A percentile compares a stretch with the other conserved stretches of the same genome.
These are phyloP conservation scores for Galleria mellonella DNA, from an alignment of 1,140 invertebrate genomes.

Conservation along the genomic window DNA sequence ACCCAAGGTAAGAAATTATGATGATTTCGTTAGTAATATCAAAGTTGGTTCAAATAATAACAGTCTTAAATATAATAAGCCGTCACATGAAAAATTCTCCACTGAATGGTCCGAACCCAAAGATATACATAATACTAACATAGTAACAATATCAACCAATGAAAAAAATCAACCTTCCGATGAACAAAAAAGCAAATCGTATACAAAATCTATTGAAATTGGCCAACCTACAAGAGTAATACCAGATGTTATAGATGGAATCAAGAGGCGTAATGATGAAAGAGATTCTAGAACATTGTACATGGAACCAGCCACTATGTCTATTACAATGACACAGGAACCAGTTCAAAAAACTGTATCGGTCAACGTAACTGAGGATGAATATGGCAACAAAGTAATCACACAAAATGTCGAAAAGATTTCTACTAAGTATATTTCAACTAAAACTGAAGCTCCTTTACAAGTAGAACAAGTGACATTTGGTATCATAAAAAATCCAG, in stretches of 20 bases:
- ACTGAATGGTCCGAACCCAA: slow-evolving; percentile 45
- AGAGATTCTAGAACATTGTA: slow-evolving; percentile 55
- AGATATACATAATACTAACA: slow-evolving; percentile 39
- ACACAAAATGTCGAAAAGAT: slow-evolving; percentile 69
- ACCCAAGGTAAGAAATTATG: slow-evolving; percentile 41
- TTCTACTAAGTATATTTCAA: slow-evolving; percentile 54
- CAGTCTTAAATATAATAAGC: slow-evolving; percentile 48
- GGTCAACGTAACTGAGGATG: slow-evolving; percentile 68
- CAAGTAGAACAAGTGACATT: slow-evolving; percentile 69
- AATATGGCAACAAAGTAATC: slow-evolving; percentile 69
- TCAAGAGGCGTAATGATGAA: slow-evolving; percentile 43
- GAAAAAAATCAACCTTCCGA: slow-evolving; percentile 31
- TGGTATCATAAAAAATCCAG: slow-evolving; percentile 56
- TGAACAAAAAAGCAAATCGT: slow-evolving; percentile 40
- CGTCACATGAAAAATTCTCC: slow-evolving; percentile 28
- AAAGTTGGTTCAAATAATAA: slow-evolving; percentile 66
- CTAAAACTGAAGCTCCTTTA: slow-evolving; percentile 55
- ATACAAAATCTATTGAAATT: slow-evolving; percentile 72
- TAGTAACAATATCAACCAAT: slow-evolving; percentile 65
- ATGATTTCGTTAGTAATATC: slow-evolving; percentile 70
- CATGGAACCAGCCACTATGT: slow-evolving; percentile 61
- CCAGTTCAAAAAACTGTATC: slow-evolving; percentile 69
- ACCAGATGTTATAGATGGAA: slow-evolving; percentile 64
- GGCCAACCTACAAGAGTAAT: slow-evolving; percentile 51
- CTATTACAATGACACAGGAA: slow-evolving; percentile 63